These are phyloP conservation scores for Halictus quadricinctus DNA, from an alignment of 2,888 invertebrate genomes.

Conservation along the genomic window DNA sequence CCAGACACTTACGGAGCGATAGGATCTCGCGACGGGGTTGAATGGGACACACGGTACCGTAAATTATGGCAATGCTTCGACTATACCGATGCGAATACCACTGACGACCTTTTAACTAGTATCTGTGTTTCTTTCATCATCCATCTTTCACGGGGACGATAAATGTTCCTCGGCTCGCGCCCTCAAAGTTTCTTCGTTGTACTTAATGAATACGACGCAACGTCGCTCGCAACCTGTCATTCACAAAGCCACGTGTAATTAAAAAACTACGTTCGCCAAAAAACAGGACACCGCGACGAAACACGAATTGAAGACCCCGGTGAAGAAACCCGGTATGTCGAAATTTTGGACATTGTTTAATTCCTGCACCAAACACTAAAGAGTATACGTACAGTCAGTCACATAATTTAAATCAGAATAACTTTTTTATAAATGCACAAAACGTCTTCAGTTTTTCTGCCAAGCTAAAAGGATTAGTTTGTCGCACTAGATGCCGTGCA, in stretches of 20 bases:
- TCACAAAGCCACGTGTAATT: not conserved
- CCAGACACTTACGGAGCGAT: slow-evolving; percentile 64
- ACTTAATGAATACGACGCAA: not conserved
- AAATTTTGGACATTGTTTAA: not conserved
- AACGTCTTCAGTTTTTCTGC: too few relatives aligned
- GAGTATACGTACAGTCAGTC: too few relatives aligned
- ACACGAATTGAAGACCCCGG: not conserved
- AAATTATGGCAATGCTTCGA: slow-evolving; percentile 67
- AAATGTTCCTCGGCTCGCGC: slow-evolving; percentile 15
- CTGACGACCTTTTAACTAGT: slow-evolving; percentile 66
- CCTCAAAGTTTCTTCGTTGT: slow-evolving; percentile 26
- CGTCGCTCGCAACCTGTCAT: not conserved
- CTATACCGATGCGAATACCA: slow-evolving; percentile 57
- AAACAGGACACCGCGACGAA: not conserved
- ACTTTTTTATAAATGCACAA: too few relatives aligned
- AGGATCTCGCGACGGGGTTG: slow-evolving; percentile 68
- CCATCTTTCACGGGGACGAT: not conserved
- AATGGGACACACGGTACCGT: slow-evolving; percentile 65
- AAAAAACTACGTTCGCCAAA: not conserved
- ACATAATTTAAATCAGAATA: too few relatives aligned
- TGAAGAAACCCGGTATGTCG: not conserved
- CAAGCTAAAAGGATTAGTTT: too few relatives aligned
- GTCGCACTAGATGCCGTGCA: too few relatives aligned
- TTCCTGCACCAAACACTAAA: not conserved
- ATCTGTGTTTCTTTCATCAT: slow-evolving; percentile 30